phyloP scores from a whole-genome alignment of 92 coral and sea anemone genomes.

The Meandrina meandrites region DNA sequence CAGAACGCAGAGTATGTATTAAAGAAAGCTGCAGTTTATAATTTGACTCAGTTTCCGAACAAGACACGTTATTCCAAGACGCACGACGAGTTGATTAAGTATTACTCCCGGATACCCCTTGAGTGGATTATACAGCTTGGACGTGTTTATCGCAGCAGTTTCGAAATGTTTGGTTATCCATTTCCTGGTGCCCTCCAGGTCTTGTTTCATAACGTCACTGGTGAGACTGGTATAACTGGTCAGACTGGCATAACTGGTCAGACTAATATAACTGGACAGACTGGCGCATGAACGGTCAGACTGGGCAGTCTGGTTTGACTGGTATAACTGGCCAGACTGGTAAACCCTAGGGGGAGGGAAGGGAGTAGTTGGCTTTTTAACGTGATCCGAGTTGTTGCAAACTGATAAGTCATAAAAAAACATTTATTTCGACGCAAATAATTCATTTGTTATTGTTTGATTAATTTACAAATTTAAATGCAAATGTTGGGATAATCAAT shows the following conservation, averaged over 20 bases:
- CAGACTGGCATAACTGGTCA: not conserved
- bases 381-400: not conserved
- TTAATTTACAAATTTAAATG: too few relatives aligned
- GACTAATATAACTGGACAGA: not conserved
- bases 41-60: not conserved
- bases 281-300: not conserved
- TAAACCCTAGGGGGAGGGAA: not conserved
- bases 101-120: slow-evolving; percentile 17
- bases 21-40: slow-evolving; percentile 10
- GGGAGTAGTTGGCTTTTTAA: not conserved
- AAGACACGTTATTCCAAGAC: not conserved
- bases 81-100: not conserved
- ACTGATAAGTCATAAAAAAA: not conserved
- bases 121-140: slow-evolving; percentile 23
- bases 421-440: too few relatives aligned
- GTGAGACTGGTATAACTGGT: not conserved
- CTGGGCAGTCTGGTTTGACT: not conserved
- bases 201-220: slow-evolving; percentile 6
- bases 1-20: slow-evolving; percentile 4
- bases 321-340: not conserved
- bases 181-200: slow-evolving; percentile 27
- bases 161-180: slow-evolving; percentile 33
- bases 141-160: slow-evolving; percentile 15
- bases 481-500: too few relatives aligned
- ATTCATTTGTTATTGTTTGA: too few relatives aligned